phyloP scores from a whole-genome alignment of 2,888 invertebrate genomes.

The Drosophila mettleri region DNA sequence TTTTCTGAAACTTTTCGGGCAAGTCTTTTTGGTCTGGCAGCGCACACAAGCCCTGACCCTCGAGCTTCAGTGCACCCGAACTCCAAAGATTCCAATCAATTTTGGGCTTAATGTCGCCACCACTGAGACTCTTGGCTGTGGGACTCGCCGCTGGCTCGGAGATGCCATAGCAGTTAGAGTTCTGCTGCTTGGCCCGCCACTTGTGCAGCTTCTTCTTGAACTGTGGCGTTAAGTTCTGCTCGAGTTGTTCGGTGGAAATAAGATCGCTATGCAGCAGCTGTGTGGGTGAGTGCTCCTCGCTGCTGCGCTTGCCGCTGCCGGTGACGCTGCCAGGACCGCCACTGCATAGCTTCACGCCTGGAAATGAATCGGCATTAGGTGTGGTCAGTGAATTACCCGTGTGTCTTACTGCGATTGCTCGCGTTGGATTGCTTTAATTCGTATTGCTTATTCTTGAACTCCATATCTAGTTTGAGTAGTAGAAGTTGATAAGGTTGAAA shows the following conservation, averaged over 20 bases:
- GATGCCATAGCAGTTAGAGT: constrained; percentile 60
- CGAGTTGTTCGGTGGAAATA: constrained; percentile 83
- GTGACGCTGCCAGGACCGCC: constrained; percentile 42
- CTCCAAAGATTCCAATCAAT: constrained; percentile 88
- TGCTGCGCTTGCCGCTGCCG: constrained; percentile 68
- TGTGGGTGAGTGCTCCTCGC: constrained; percentile 80
- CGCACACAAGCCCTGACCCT: constrained; percentile 84
- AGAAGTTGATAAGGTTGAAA: constrained; percentile 90
- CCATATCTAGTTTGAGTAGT: constrained; percentile 90
- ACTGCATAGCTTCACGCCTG: constrained; percentile 54
- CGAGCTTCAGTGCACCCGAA: constrained; percentile 85
- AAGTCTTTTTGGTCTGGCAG: constrained; percentile 88
- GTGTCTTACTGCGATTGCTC: constrained; percentile 71
- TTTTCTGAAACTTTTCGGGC: constrained; percentile 93
- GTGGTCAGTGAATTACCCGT: background rate
- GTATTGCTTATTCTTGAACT: constrained; percentile 90
- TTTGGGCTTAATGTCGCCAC: constrained; percentile 85
- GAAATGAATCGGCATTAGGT: background rate
- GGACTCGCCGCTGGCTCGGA: constrained; percentile 72
- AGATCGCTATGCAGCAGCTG: constrained; percentile 74
- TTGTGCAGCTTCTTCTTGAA: constrained; percentile 93
- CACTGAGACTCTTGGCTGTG: constrained; percentile 61
- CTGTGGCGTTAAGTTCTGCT: constrained; percentile 91
- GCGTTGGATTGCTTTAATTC: constrained; percentile 85
- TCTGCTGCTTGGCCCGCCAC: constrained; percentile 89